Base-by-base conservation (phyloP, 2,888 invertebrate species). In the Myopa testacea region DNA sequence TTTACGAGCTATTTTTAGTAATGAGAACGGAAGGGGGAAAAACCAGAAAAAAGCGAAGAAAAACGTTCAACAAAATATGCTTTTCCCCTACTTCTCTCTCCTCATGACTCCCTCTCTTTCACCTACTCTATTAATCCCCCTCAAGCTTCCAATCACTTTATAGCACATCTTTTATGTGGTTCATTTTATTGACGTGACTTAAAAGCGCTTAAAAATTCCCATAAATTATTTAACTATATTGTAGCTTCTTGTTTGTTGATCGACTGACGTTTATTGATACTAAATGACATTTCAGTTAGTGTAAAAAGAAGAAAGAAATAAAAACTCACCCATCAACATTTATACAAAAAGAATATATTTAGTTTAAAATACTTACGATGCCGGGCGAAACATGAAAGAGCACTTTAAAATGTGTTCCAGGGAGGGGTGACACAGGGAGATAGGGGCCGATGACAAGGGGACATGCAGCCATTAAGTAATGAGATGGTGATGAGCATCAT, bases 191-290 rank as follows among this genome's bases (percentile, higher is more conserved):
- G 4, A 4, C 69, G 38, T 74, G 16, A 6, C 63, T 50, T 34
- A 37, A n/a, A 52, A 67, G 52, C 74, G 74, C 74, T 55, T 37
- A 5, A 63, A 65, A 65, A 65, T 65, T 65, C 65, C 52, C 16
- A 73, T 34, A 45, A 73, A 40, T 38, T 19, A 14, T 69, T 26
- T 52, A 16, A 69, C 50, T 50, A n/a, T 26, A 12, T 40, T 67
- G 55, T 71, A 45, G 16, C 62, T 69, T 68, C 60, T 14, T 19
- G 40, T 70, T 6, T 26, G n/a, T 8, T 55, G 62, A 67, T 63
- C 26, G 40, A 70, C 52, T 75, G 75, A 69, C 70, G 73, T 77
- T 80, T 77, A 80, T 78, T 77, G 80, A 72, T 77, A 62, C 67
- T 73, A 76, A 80, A 72, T 79, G 79, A 76, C 80, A 78, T 55